Percentiles rank a stretch among this genome's conserved stretches.
Conservation (phyloP, 2,888 invertebrate genomes). For the Dicranocentrus wangi region DNA sequence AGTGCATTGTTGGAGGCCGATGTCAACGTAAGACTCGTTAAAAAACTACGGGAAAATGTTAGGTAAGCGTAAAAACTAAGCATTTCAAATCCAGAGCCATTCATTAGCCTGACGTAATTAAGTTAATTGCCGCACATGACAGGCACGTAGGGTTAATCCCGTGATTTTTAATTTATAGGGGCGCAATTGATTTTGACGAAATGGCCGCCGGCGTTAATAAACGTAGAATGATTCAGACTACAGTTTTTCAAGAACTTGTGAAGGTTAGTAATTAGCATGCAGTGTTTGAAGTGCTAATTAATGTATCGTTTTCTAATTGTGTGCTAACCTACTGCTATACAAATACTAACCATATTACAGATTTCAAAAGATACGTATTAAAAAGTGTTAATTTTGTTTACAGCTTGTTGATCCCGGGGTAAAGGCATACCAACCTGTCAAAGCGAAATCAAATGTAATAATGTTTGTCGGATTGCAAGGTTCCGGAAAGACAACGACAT, state of each 20-base stretch:
- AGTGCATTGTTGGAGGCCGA: constrained; percentile 97
- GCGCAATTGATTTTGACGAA: constrained; percentile 99
- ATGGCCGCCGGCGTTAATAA: constrained; percentile 99
- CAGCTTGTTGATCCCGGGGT: constrained; percentile 97
- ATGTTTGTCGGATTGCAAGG: constrained; percentile 99
- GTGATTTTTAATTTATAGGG: constrained; percentile 76
- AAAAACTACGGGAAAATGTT: constrained; percentile 97
- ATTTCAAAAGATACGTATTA: too few species aligned
- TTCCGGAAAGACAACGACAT: constrained; percentile 99
- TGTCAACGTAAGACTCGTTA: constrained; percentile 94
- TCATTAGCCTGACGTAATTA: too few species aligned
- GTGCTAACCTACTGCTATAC: too few species aligned
- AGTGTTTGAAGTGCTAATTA: too few species aligned
- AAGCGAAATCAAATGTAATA: constrained; percentile 95
- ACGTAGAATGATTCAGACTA: constrained; percentile 97
- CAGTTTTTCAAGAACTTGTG: constrained; percentile 97
- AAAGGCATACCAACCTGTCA: constrained; percentile 95
- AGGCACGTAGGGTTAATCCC: too few species aligned
- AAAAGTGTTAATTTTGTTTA: constrained; percentile 37
- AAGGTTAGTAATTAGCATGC: constrained; percentile 78
- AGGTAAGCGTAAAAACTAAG: constrained; percentile 74
- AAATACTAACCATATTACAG: too few species aligned
- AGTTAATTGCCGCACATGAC: too few species aligned
- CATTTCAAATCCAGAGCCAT: constrained; percentile 44
- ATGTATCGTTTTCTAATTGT: too few species aligned